A percentile compares a stretch with the other conserved stretches of the same genome.
Conservation (phyloP, 2,797 vertebrate genomes). For the Aldrovandia affinis region DNA sequence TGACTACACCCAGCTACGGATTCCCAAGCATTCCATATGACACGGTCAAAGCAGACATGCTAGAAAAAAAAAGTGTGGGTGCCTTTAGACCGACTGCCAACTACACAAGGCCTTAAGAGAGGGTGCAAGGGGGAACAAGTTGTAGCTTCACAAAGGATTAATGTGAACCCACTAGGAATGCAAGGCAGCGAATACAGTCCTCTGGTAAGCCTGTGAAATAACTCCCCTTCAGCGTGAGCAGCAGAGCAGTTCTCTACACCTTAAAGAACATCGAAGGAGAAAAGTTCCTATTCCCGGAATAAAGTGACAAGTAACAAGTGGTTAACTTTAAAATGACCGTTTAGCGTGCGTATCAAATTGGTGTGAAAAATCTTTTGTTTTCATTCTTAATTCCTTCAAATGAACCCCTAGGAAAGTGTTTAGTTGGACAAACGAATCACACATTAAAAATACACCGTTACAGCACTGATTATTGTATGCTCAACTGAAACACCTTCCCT, state of each 20-base stretch:
- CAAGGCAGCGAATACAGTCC: conserved; percentile 26
- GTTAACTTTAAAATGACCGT: neutral
- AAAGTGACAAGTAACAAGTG: neutral
- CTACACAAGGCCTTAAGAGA: conserved; percentile 34
- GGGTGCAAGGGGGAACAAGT: conserved; percentile 22
- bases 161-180: conserved; percentile 23
- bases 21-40: conserved; percentile 44
- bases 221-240: neutral
- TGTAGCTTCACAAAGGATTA: conserved; percentile 24
- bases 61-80: conserved; percentile 27
- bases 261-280: neutral
- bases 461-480: neutral
- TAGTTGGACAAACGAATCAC: neutral
- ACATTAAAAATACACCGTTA: neutral
- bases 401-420: neutral
- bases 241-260: neutral
- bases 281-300: neutral
- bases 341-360: neutral
- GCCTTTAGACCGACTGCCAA: conserved; percentile 18
- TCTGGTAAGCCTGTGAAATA: neutral
- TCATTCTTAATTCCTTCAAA: neutral
- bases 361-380: neutral
- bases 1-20: conserved; percentile 23
- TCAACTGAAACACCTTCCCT: neutral
- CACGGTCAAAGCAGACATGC: conserved; percentile 50